Percentiles rank a stretch among this genome's conserved stretches.
phyloP scores from a whole-genome alignment of 2,888 invertebrate species.

The Didymodactylos carnosus region DNA sequence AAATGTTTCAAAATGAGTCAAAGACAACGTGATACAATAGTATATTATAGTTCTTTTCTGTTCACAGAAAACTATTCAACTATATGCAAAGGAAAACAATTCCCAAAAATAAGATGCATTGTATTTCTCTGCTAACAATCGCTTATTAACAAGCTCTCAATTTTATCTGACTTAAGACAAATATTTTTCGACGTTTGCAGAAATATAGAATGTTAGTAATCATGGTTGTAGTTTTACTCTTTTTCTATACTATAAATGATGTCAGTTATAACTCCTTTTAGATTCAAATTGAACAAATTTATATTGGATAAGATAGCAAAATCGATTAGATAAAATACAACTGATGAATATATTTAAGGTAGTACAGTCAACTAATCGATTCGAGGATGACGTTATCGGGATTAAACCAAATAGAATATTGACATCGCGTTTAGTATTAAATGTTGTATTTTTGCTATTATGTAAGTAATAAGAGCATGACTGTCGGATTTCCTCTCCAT shows the following conservation, averaged over 20 bases:
- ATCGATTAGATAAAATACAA: not conserved
- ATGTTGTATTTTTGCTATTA: not conserved
- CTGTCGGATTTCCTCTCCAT: too few relatives aligned
- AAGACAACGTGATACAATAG: too few relatives aligned
- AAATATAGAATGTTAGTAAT: not conserved
- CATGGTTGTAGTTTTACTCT: not conserved
- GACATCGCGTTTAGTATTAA: not conserved
- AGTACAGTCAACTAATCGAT: not conserved
- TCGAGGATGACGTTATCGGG: too few relatives aligned
- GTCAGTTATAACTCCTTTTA: not conserved
- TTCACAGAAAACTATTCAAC: not conserved
- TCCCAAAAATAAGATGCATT: too few relatives aligned
- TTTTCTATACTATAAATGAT: not conserved
- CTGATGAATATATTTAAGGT: not conserved
- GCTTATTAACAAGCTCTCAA: too few relatives aligned
- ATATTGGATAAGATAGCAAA: not conserved
- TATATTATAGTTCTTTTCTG: too few relatives aligned
- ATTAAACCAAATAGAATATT: not conserved
- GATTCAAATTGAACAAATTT: not conserved
- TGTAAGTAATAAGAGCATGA: not conserved
- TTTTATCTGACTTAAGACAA: too few relatives aligned
- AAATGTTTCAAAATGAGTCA: too few relatives aligned
- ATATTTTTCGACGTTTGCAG: too few relatives aligned
- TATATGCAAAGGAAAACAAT: not conserved
- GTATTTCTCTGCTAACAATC: too few relatives aligned